Percentiles rank a stretch among this genome's conserved stretches.
Evolutionary conservation across 1,140 invertebrate species (phyloP).

Genomic region (Marisa cornuarietis): DNA sequence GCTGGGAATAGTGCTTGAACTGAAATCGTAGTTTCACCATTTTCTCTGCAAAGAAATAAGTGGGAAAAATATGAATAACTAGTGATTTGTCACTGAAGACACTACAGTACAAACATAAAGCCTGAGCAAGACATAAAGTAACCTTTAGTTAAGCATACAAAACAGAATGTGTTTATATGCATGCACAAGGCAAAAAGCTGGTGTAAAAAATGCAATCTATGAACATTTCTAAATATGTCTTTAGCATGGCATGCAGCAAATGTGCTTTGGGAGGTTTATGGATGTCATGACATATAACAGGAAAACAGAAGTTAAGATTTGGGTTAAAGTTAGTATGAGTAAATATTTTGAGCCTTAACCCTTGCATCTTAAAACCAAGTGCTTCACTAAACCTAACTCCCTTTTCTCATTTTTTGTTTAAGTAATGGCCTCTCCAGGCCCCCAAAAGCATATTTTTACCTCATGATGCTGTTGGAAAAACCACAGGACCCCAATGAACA

Average conservation of each 20-base stretch:
- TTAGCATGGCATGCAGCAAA: too few relatives aligned
- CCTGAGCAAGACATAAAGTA: neutral
- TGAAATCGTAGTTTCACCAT: slow-evolving; percentile 14
- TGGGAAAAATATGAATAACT: neutral
- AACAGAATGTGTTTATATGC: neutral
- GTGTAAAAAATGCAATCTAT: too few relatives aligned
- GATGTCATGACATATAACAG: too few relatives aligned
- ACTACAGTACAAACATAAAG: neutral
- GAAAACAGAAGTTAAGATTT: too few relatives aligned
- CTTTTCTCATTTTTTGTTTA: too few relatives aligned
- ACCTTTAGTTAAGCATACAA: neutral
- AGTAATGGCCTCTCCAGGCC: neutral
- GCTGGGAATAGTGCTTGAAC: neutral
- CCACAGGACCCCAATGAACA: neutral
- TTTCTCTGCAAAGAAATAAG: slow-evolving; percentile 2
- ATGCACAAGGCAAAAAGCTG: too few relatives aligned
- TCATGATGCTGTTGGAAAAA: neutral
- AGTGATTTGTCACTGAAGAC: neutral
- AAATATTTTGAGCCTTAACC: too few relatives aligned
- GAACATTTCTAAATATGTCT: too few relatives aligned
- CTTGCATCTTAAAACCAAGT: too few relatives aligned
- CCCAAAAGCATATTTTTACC: neutral
- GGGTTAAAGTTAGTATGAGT: too few relatives aligned
- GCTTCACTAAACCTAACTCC: too few relatives aligned
- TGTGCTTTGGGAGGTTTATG: too few relatives aligned